phyloP scores from a whole-genome alignment of 2,888 invertebrate genomes.

The Pemphredon lugubris region DNA sequence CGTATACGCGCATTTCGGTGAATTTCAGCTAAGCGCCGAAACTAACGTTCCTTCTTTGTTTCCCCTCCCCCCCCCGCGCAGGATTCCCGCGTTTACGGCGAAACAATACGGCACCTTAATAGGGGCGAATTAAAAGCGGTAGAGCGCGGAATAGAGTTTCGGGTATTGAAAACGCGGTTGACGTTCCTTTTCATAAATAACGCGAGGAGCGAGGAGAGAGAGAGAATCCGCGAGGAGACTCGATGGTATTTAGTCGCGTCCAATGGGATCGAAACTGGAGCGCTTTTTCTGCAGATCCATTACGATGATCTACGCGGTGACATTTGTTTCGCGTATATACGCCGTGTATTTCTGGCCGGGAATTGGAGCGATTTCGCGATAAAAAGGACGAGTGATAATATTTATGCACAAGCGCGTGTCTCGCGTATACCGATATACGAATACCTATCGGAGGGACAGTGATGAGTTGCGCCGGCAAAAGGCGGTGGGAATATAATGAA shows the following conservation, averaged over 20 bases:
- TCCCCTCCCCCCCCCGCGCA: neutral
- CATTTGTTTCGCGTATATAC: constrained; percentile 12
- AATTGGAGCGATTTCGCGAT: constrained; percentile 30
- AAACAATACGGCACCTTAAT: too few species aligned
- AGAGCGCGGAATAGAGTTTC: neutral
- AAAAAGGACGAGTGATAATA: constrained; percentile 23
- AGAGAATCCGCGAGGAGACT: neutral
- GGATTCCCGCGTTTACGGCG: too few species aligned
- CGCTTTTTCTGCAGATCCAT: constrained; percentile 22
- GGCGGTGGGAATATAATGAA: too few species aligned
- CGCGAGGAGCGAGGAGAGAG: neutral
- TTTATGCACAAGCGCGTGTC: neutral
- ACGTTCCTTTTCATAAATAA: constrained; percentile 15
- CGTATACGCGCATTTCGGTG: neutral
- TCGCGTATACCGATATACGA: constrained; percentile 4
- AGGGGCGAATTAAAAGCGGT: constrained; percentile 1
- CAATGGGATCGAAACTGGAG: neutral
- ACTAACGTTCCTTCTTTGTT: neutral
- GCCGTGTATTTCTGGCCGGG: constrained; percentile 9
- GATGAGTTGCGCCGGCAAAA: too few species aligned
- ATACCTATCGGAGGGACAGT: neutral
- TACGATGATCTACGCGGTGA: constrained; percentile 28
- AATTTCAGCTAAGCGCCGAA: too few species aligned
- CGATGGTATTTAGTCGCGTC: neutral
- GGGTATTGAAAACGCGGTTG: neutral